Base-by-base conservation (phyloP, 2,113 vertebrate species). In the Andinoacara biseriatus region DNA sequence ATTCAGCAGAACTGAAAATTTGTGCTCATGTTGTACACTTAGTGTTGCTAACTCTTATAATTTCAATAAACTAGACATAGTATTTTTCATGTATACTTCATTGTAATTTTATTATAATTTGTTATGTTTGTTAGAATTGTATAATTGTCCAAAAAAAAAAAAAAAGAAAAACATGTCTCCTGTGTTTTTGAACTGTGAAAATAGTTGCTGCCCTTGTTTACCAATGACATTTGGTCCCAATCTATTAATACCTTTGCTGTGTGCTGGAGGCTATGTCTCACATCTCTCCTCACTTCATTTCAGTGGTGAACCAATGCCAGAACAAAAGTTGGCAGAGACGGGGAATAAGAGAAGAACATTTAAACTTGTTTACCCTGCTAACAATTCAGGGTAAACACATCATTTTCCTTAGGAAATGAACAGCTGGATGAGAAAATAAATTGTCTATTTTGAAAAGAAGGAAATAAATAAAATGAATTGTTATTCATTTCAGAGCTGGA, bases 221-320 rank as follows among this genome's bases (percentile, higher is more conserved):
- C 29, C 49, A 63, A 43, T 65, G 35, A 67, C 17, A 56, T 86
- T 67, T 87, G 62, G 38, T 86, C 40, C 38, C 54, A 43, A 85
- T 57, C 83, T 85, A 83, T 84, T 85, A 87, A 82, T 88, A 67
- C 83, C 69, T 61, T 49, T 7, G 56, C 69, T 52, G 29, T 72
- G 67, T 72, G 67, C 26, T 72, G 67, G 81, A 83, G 49, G 58
- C 49, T 76, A 72, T 72, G 17, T 74, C 79, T 87, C 11, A 9
- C 75, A 82, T 86, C 43, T 33, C 35, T 72, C 54, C 58, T 72
- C 62, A 43, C 38, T 87, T 84, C 15, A 81, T 85, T 87, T 83
- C 65, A 76, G 14, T 10, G 14, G 74, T 90, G 90, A 77, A 84
- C 35, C 22, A 8, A 26, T 62, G 85, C 85, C 86, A 89, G 78